phyloP scores from a whole-genome alignment of 1,140 invertebrate genomes.

The Orchestia grillus region DNA sequence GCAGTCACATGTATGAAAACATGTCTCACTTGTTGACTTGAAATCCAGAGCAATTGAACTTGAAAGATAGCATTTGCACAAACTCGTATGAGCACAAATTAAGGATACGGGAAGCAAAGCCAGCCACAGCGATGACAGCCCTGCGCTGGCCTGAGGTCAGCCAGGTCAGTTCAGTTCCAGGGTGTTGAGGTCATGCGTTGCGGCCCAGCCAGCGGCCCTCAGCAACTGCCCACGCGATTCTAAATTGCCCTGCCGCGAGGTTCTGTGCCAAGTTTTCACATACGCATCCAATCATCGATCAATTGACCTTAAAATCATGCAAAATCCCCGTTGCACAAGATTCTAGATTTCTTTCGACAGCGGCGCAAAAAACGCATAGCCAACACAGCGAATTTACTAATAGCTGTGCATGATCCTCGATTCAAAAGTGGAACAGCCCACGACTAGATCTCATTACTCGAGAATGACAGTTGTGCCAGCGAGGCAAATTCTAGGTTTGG shows the following conservation, averaged over 20 bases:
- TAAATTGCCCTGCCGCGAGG: neutral
- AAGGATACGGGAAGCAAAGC: neutral
- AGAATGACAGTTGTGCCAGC: neutral
- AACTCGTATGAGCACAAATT: neutral
- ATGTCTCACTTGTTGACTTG: neutral
- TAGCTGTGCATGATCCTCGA: neutral
- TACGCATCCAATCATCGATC: neutral
- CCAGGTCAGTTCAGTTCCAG: neutral
- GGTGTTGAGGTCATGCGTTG: neutral
- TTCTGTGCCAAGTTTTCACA: neutral
- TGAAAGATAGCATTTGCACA: neutral
- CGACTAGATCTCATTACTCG: slow-evolving; percentile 22
- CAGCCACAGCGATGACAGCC: neutral
- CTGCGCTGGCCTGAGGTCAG: neutral
- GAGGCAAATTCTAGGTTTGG: neutral
- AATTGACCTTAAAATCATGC: neutral
- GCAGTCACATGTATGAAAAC: too few species aligned
- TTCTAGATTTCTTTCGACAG: neutral
- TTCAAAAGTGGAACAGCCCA: neutral
- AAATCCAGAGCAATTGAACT: neutral
- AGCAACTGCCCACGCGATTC: neutral
- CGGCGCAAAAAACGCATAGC: neutral
- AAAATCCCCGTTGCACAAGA: neutral
- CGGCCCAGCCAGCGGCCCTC: too few species aligned
- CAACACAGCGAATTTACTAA: neutral